These are phyloP conservation scores for Phlogophora meticulosa DNA, from an alignment of 2,888 invertebrate genomes.

Conservation along the genomic window DNA sequence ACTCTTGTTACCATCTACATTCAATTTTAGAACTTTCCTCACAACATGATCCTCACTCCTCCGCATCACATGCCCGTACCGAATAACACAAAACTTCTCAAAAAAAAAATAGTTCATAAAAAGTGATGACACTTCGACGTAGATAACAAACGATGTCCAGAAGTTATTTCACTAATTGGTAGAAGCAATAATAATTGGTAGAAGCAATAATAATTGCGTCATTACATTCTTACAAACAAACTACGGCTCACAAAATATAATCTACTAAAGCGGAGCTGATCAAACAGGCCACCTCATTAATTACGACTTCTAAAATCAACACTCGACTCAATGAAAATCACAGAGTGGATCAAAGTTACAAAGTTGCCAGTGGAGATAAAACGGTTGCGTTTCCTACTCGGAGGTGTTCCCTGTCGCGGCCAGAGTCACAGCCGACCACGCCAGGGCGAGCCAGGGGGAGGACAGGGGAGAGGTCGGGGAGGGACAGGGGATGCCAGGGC, in stretches of 20 bases:
- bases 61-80: too few relatives aligned
- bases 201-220: not conserved
- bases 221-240: constrained; percentile 5
- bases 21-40: too few relatives aligned
- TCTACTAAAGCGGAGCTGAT: constrained; percentile 15
- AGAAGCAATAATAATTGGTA: not conserved
- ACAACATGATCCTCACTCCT: too few relatives aligned
- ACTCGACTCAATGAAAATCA: constrained; percentile 35
- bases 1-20: too few relatives aligned
- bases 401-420: constrained; percentile 44
- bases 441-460: not conserved
- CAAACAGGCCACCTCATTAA: constrained; percentile 46
- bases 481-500: not conserved
- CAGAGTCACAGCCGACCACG: constrained; percentile 44
- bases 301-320: constrained; percentile 52
- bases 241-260: constrained; percentile 16
- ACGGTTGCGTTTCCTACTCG: constrained; percentile 35
- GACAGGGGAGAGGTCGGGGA: not conserved
- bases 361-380: constrained; percentile 54
- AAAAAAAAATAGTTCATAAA: too few relatives aligned
- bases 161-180: not conserved
- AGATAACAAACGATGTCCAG: not conserved
- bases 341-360: constrained; percentile 47
- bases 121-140: not conserved
- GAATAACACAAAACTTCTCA: too few relatives aligned